A percentile compares a stretch with the other conserved stretches of the same genome.
These are phyloP conservation scores for Spinus pinus DNA, from an alignment of 2,797 vertebrate species.

Conservation along the genomic window DNA sequence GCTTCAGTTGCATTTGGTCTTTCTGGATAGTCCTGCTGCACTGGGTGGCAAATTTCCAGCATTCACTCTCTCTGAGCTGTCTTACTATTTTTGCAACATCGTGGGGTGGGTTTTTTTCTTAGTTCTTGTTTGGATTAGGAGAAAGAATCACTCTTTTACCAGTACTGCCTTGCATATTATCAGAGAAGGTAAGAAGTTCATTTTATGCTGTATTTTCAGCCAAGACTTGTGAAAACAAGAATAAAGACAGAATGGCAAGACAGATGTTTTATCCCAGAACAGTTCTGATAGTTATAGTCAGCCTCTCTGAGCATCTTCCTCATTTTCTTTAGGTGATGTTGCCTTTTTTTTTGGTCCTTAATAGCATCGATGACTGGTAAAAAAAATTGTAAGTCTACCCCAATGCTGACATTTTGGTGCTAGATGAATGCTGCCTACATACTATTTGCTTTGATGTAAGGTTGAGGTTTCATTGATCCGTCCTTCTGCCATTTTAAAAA, in stretches of 20 bases:
- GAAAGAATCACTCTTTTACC: not conserved
- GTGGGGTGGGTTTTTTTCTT: not conserved
- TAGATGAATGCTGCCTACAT: not conserved
- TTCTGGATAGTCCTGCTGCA: not conserved
- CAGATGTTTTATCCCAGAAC: not conserved
- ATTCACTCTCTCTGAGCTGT: not conserved
- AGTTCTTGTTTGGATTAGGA: not conserved
- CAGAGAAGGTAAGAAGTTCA: not conserved
- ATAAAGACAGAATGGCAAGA: not conserved
- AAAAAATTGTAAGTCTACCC: not conserved
- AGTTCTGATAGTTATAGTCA: not conserved
- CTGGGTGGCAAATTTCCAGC: not conserved
- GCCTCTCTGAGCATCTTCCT: not conserved
- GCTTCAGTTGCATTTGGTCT: not conserved
- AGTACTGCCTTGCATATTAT: not conserved
- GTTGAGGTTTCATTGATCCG: not conserved
- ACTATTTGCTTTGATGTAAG: not conserved
- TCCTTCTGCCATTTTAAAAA: not conserved
- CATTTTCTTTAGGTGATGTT: not conserved
- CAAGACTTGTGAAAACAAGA: not conserved
- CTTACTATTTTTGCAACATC: not conserved
- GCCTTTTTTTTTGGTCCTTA: not conserved
- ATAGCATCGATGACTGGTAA: not conserved
- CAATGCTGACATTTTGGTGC: not conserved
- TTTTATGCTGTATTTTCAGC: not conserved